Percentiles rank a stretch among this genome's conserved stretches.
Evolutionary conservation across 2,113 vertebrate species (phyloP).

Genomic region (Rhizomys pruinosus): DNA sequence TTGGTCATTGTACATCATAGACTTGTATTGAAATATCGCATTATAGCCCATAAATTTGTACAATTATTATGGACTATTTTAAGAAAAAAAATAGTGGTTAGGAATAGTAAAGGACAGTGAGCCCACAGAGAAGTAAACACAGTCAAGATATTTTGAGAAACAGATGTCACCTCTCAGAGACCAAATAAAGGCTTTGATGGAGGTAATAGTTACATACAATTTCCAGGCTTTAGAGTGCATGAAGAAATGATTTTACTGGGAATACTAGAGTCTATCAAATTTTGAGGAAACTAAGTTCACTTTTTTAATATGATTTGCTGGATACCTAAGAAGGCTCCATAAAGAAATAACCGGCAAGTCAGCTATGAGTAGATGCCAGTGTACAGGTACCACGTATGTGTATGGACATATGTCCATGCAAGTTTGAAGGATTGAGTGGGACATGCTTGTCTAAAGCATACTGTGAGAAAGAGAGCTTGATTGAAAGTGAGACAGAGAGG

Average conservation of each 20-base stretch:
- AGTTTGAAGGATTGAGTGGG: neutral
- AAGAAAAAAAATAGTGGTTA: neutral
- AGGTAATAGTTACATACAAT: neutral
- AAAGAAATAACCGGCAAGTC: neutral
- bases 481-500: too few relatives aligned
- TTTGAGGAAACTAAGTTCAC: neutral
- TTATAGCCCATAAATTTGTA: neutral
- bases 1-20: neutral
- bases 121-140: neutral
- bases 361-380: neutral
- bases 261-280: neutral
- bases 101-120: neutral
- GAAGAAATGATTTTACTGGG: neutral
- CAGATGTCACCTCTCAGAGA: neutral
- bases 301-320: neutral
- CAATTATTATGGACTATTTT: neutral
- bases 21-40: neutral
- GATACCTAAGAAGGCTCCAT: neutral
- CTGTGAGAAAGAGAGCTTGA: neutral
- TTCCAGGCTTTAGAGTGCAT: neutral
- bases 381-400: too few relatives aligned
- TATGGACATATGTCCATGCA: neutral
- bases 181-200: neutral
- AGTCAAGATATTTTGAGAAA: neutral
- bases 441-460: neutral